phyloP scores from a whole-genome alignment of 2,113 vertebrate genomes.

The Myotis lucifugus region DNA sequence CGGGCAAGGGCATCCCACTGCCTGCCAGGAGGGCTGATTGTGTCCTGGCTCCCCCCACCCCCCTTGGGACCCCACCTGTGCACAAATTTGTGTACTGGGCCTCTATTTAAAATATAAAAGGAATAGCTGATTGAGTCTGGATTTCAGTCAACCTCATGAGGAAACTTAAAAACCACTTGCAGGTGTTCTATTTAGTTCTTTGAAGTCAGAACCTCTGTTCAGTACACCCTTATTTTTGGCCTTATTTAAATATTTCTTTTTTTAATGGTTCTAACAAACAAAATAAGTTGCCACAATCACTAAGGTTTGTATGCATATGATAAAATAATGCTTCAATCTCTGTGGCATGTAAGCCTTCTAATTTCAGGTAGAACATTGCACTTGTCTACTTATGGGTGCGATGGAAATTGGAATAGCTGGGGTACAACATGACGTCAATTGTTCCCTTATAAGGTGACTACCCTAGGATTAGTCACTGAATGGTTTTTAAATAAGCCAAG shows the following conservation, averaged over 20 bases:
- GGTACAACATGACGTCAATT: background rate
- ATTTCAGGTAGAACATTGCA: background rate
- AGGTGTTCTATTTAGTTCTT: background rate
- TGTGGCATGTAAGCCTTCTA: background rate
- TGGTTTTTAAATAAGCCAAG: background rate
- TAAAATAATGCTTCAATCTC: background rate
- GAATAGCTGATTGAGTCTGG: background rate
- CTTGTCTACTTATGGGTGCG: background rate
- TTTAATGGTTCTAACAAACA: background rate
- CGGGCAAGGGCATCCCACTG: no score
- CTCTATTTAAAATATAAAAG: background rate
- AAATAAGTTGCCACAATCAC: background rate
- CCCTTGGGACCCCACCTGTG: no score
- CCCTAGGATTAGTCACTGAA: background rate
- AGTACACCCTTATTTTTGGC: background rate
- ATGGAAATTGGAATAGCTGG: background rate
- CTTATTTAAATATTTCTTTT: background rate
- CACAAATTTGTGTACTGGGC: no score
- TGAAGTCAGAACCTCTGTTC: background rate
- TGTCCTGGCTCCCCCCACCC: no score
- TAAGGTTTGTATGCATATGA: background rate
- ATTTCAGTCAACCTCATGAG: background rate
- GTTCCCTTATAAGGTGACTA: rapidly evolving
- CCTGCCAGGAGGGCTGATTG: no score
- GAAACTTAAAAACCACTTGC: background rate